Conservation (phyloP, 1,140 invertebrate species). For the Phymorhynchus buccinoides region DNA sequence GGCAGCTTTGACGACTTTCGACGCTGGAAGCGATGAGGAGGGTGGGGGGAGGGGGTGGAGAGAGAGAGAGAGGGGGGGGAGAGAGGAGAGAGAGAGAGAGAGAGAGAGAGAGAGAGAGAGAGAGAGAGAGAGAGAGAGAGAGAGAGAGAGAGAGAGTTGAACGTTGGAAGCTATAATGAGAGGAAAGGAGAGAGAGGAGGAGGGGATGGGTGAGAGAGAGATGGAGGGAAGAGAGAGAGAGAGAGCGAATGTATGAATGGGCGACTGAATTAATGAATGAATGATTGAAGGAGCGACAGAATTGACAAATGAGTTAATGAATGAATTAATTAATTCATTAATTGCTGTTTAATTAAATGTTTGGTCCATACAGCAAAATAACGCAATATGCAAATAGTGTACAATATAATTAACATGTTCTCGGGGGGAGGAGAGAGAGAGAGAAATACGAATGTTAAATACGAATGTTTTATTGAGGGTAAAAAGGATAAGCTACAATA, state of each 20-base stretch:
- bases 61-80: too few species aligned
- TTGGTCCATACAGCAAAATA: too few species aligned
- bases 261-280: neutral
- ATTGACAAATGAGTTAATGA: neutral
- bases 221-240: neutral
- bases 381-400: too few species aligned
- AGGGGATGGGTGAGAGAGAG: neutral
- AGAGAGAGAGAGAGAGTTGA: neutral
- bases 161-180: neutral
- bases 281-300: neutral
- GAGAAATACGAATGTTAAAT: too few species aligned
- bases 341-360: too few species aligned
- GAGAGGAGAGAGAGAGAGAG: neutral
- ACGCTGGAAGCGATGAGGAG: slow-evolving; percentile 21
- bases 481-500: too few species aligned
- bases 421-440: too few species aligned
- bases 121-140: too few species aligned
- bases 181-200: neutral
- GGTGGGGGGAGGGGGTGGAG: too few species aligned
- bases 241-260: neutral
- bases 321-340: neutral
- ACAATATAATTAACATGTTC: too few species aligned
- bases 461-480: too few species aligned
- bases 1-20: neutral
- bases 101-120: too few species aligned